phyloP scores from a whole-genome alignment of 2,888 invertebrate species.

The Conops quadrifasciatus region DNA sequence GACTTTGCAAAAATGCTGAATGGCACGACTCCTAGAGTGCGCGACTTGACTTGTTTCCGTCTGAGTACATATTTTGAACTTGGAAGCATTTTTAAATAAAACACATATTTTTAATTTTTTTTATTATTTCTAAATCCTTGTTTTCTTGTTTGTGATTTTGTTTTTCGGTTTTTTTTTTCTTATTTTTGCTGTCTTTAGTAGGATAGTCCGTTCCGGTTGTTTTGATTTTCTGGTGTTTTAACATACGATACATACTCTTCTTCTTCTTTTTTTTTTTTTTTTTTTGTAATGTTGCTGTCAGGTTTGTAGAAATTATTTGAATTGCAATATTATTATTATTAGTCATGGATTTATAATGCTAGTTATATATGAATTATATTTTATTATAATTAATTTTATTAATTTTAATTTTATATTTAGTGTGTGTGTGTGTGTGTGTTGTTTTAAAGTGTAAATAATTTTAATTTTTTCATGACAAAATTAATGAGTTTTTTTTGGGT shows the following conservation, averaged over 20 bases:
- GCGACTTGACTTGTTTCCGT: no score
- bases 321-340: slow-evolving; percentile 19
- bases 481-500: no score
- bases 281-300: slow-evolving; percentile 14
- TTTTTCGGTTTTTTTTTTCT: slow-evolving; percentile 14
- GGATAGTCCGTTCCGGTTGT: slow-evolving; percentile 31
- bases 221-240: slow-evolving; percentile 23
- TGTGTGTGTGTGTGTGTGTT: no score
- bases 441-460: no score
- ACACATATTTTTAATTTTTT: slow-evolving; percentile 23
- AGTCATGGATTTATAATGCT: slow-evolving; percentile 8
- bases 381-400: no score
- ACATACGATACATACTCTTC: no score
- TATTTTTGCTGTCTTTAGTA: slow-evolving; percentile 15
- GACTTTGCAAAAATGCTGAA: no score
- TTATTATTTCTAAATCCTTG: slow-evolving; percentile 33
- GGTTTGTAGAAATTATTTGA: slow-evolving; percentile 25
- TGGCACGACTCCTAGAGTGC: no score
- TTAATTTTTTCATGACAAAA: no score
- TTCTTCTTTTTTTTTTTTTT: slow-evolving; percentile 15
- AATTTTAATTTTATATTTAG: no score
- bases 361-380: background rate
- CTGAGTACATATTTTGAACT: no score
- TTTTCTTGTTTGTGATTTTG: slow-evolving; percentile 21
- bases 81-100: slow-evolving; percentile 1